Evolutionary conservation across 2,797 vertebrate species (phyloP), one percentile per base, ranked within the genome.

Genomic region (Micrastur ruficollis): DNA sequence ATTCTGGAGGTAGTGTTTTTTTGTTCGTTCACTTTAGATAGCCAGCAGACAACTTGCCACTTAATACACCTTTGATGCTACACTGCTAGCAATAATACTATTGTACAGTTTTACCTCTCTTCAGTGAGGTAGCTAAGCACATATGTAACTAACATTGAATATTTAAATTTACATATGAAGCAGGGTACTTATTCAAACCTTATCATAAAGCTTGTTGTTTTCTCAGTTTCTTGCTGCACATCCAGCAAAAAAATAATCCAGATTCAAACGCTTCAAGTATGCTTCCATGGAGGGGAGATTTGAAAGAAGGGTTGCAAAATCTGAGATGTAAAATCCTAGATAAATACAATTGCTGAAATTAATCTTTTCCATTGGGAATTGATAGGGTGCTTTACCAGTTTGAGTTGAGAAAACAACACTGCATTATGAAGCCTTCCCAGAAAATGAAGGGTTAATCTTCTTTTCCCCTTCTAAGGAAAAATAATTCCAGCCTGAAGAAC

Each of bases 401-500:
- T 86, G 17, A 11, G 32, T 6, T 89, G 65, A 93, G 71, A 89
- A 94, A 93, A 92, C 42, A 93, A 58, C 21, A 75, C 36, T 10
- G 9, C 23, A 27, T 78, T 85, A 42, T 38, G 42, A 95, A 91
- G 36, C 78, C 58, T 83, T 95, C 62, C 42, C 58, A 62, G 67
- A 89, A 91, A 91, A 91, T 58, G 26, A 93, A 92, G 49, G 26
- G n/a, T 83, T 95, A 81, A 85, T 90, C 53, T 89, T 89, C 20
- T 73, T 91, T 85, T 95, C 20, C 19, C 20, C 11, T 87, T 93
- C 40, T 72, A 85, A 89, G 65, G 40, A 56, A 86, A 72, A 50
- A 44, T 58, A 71, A 97, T 91, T 92, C 61, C 75, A 97, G 52
- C 78, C 81, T 34, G 49, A 90, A 92, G 90, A 96, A 62, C 34